These are phyloP conservation scores for Protosalanx chinensis DNA, from an alignment of 2,797 vertebrate species.

Conservation along the genomic window DNA sequence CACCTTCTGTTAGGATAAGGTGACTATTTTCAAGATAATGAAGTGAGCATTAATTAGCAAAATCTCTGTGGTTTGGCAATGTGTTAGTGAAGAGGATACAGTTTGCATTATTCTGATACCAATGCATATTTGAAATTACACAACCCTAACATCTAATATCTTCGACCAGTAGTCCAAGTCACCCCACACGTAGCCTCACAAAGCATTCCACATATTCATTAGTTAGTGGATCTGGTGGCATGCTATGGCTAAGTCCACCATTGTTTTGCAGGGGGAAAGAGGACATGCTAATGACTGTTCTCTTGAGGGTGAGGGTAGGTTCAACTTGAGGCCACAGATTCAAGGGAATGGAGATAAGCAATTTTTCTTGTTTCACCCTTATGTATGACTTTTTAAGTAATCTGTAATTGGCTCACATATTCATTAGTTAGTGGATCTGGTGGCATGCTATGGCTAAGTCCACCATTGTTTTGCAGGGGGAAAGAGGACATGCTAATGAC, in stretches of 20 bases:
- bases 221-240: constrained; percentile 51
- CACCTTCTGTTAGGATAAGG: neutral
- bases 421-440: constrained; percentile 59
- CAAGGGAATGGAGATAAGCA: constrained; percentile 55
- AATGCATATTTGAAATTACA: neutral
- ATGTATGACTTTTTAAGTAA: neutral
- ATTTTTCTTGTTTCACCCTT: constrained; percentile 52
- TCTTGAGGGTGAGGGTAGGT: constrained; percentile 44
- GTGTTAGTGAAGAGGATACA: too few species aligned
- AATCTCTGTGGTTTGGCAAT: neutral
- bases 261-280: constrained; percentile 53
- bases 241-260: constrained; percentile 44
- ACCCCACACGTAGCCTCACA: constrained; percentile 15
- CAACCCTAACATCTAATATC: too few species aligned
- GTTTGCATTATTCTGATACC: neutral
- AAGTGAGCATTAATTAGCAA: neutral
- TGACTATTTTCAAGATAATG: too few species aligned
- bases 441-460: constrained; percentile 41
- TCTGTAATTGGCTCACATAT: constrained; percentile 21
- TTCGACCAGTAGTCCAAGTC: neutral
- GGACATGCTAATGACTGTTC: constrained; percentile 41
- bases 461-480: constrained; percentile 57
- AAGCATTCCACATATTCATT: constrained; percentile 47
- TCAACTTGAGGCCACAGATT: constrained; percentile 57
- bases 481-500: constrained; percentile 37